Evolutionary conservation across 2,113 vertebrate genomes (phyloP).

Genomic region (Myrmecophaga tridactyla): DNA sequence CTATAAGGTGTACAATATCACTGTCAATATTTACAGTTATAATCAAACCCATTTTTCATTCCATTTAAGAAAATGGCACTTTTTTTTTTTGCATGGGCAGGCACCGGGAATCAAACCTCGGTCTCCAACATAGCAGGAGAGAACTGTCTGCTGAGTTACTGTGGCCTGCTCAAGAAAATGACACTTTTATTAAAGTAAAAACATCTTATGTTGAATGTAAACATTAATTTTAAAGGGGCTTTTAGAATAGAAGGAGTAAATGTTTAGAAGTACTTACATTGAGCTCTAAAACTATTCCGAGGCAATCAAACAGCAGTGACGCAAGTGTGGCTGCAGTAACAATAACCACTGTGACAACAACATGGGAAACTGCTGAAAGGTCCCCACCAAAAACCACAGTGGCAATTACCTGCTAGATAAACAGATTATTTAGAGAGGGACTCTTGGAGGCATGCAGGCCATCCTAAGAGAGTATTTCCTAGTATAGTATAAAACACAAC

Average conservation of each 20-base stretch:
- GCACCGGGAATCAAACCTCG: no score
- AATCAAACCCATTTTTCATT: conserved; percentile 20
- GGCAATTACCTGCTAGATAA: conserved; percentile 89
- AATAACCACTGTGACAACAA: conserved; percentile 86
- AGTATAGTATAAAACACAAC: not conserved
- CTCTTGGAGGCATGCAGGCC: not conserved
- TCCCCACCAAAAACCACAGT: conserved; percentile 89
- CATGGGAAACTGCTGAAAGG: conserved; percentile 87
- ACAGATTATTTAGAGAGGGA: conserved; percentile 63
- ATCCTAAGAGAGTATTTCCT: not conserved
- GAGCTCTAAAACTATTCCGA: conserved; percentile 93
- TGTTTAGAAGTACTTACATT: conserved; percentile 88
- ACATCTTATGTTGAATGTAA: not conserved
- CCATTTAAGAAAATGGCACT: not conserved
- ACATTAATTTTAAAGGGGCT: not conserved
- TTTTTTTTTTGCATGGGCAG: no score
- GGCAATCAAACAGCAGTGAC: conserved; percentile 91
- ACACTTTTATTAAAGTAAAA: conserved; percentile 10
- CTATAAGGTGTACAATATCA: not conserved
- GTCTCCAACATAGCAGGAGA: no score
- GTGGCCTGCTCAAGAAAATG: no score
- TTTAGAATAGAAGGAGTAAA: conserved; percentile 13
- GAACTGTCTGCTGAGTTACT: no score
- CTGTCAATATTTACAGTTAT: not conserved
- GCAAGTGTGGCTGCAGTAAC: conserved; percentile 84